phyloP scores from a whole-genome alignment of 2,797 vertebrate species.

The Cottoperca gobio region DNA sequence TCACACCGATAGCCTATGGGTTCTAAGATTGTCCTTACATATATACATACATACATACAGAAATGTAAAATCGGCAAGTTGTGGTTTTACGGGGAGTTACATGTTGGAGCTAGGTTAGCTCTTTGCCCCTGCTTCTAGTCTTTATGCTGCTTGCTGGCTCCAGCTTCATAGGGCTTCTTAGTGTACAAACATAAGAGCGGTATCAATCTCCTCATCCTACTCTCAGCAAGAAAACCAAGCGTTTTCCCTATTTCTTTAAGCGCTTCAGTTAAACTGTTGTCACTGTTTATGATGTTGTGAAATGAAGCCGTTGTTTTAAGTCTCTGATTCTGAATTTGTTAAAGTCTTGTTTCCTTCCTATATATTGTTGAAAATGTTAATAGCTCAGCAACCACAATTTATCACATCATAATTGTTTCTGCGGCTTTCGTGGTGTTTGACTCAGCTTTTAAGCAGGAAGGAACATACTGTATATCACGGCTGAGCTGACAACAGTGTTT shows the following conservation, averaged over 20 bases:
- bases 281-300: not conserved
- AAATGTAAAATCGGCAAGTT: not conserved
- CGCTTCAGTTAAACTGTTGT: not conserved
- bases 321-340: not conserved
- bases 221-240: not conserved
- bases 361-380: not conserved
- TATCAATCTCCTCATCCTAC: conserved; percentile 5
- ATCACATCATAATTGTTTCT: not conserved
- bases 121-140: not conserved
- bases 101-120: not conserved
- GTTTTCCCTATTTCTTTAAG: not conserved
- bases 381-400: not conserved
- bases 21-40: not conserved
- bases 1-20: no score
- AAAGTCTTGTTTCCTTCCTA: not conserved
- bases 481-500: not conserved
- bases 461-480: not conserved
- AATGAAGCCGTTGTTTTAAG: not conserved
- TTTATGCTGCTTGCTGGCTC: not conserved
- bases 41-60: no score
- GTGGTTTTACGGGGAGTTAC: not conserved
- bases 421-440: not conserved
- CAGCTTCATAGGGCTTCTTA: not conserved
- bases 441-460: not conserved
- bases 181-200: no score